Evolutionary conservation across 2,888 invertebrate genomes (phyloP).

Genomic region (Tuta absoluta): DNA sequence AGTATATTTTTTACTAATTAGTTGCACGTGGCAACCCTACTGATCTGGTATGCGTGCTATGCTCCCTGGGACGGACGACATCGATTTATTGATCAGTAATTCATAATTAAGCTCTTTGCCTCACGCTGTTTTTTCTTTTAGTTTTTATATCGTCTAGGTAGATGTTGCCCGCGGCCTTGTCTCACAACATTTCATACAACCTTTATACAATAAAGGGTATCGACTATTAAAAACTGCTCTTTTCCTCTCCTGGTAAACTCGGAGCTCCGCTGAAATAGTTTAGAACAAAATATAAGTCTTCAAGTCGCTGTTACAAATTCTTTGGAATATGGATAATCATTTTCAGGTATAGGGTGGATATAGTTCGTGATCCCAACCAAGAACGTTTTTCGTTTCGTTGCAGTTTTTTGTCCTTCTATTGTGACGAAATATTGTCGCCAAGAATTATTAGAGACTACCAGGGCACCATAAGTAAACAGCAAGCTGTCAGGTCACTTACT

Average conservation of each 20-base stretch:
- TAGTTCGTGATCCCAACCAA: too few relatives aligned
- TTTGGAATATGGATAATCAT: too few relatives aligned
- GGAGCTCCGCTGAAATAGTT: too few relatives aligned
- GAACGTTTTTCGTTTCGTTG: neutral
- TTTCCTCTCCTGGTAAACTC: too few relatives aligned
- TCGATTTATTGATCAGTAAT: slow-evolving; percentile 70
- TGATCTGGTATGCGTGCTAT: slow-evolving; percentile 53
- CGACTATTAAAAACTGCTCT: too few relatives aligned
- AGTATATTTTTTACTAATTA: neutral
- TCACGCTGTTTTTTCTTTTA: slow-evolving; percentile 51
- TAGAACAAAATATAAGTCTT: neutral
- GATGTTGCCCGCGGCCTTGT: neutral
- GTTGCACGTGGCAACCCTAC: slow-evolving; percentile 1
- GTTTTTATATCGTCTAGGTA: slow-evolving; percentile 35
- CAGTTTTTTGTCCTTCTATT: neutral
- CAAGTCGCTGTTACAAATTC: too few relatives aligned
- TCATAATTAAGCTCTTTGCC: slow-evolving; percentile 68
- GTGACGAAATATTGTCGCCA: slow-evolving; percentile 2
- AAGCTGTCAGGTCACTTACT: too few relatives aligned
- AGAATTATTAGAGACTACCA: neutral
- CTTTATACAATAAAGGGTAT: too few relatives aligned
- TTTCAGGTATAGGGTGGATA: too few relatives aligned
- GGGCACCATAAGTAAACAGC: neutral
- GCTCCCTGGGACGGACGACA: slow-evolving; percentile 42
- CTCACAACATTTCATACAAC: too few relatives aligned